These are phyloP conservation scores for Erinaceus europaeus DNA, from an alignment of 2,113 vertebrate genomes.

Conservation along the genomic window DNA sequence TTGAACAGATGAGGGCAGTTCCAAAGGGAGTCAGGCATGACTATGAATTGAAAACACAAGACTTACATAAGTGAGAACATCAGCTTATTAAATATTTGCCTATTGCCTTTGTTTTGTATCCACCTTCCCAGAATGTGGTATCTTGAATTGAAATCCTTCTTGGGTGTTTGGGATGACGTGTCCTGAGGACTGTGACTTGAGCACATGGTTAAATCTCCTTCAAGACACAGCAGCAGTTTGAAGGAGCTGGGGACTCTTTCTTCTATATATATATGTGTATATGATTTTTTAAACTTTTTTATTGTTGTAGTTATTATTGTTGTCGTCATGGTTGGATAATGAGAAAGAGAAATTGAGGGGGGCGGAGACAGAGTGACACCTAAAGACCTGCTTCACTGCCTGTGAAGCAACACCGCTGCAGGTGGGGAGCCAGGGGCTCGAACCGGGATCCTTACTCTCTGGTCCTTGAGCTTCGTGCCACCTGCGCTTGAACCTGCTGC, in stretches of 20 bases:
- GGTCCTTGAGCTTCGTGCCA: no score
- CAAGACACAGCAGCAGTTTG: background rate
- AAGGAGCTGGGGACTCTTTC: background rate
- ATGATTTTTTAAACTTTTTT: no score
- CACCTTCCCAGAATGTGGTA: background rate
- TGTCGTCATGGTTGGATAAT: no score
- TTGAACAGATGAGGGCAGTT: background rate
- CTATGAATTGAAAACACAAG: background rate
- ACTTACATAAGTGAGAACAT: background rate
- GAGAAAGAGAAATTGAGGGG: no score
- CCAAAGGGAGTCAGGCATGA: background rate
- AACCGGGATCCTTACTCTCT: no score
- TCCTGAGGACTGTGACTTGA: background rate
- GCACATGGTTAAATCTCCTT: conserved; percentile 22
- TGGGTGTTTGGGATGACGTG: background rate
- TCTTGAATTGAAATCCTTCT: background rate
- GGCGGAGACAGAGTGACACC: no score
- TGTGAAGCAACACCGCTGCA: no score
- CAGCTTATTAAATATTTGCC: background rate
- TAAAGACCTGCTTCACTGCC: no score
- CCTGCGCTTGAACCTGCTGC: no score
- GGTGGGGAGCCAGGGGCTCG: no score
- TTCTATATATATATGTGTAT: no score
- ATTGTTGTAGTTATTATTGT: no score
- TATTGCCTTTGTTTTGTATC: background rate